phyloP scores from a whole-genome alignment of 2,888 invertebrate species.

The Lottia gigantea region DNA sequence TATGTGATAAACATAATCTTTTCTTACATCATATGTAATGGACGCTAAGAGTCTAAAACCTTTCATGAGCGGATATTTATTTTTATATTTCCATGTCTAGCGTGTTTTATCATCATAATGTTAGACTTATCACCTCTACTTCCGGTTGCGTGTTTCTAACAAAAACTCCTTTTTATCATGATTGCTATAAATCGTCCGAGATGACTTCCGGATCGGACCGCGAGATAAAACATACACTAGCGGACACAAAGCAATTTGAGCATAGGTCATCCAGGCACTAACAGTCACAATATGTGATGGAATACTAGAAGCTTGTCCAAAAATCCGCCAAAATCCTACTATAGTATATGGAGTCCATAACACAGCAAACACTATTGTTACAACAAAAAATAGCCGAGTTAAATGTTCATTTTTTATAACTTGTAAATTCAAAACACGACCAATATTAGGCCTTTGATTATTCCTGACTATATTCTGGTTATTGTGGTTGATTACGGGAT shows the following conservation, averaged over 20 bases:
- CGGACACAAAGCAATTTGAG: constrained; percentile 56
- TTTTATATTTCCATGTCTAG: too few relatives aligned
- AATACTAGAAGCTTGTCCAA: constrained; percentile 34
- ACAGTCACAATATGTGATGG: constrained; percentile 41
- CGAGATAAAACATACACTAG: constrained; percentile 44
- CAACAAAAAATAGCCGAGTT: constrained; percentile 52
- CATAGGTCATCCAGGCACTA: constrained; percentile 54
- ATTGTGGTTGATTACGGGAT: constrained; percentile 39
- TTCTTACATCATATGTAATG: too few relatives aligned
- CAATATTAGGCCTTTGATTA: constrained; percentile 37
- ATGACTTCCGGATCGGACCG: constrained; percentile 22
- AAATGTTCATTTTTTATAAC: constrained; percentile 57
- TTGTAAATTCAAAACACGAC: constrained; percentile 52
- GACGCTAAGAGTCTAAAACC: too few relatives aligned
- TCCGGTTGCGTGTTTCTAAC: constrained; percentile 30
- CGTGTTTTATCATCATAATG: too few relatives aligned
- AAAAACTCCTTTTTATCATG: constrained; percentile 35
- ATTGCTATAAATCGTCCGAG: constrained; percentile 20
- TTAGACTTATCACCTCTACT: constrained; percentile 3
- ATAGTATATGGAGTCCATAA: constrained; percentile 57
- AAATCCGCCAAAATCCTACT: constrained; percentile 50
- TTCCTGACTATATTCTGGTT: constrained; percentile 41
- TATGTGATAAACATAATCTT: too few relatives aligned
- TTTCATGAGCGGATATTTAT: too few relatives aligned
- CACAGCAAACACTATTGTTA: constrained; percentile 45